These are phyloP conservation scores for Naja naja DNA, from an alignment of 2,113 vertebrate species.

Conservation along the genomic window DNA sequence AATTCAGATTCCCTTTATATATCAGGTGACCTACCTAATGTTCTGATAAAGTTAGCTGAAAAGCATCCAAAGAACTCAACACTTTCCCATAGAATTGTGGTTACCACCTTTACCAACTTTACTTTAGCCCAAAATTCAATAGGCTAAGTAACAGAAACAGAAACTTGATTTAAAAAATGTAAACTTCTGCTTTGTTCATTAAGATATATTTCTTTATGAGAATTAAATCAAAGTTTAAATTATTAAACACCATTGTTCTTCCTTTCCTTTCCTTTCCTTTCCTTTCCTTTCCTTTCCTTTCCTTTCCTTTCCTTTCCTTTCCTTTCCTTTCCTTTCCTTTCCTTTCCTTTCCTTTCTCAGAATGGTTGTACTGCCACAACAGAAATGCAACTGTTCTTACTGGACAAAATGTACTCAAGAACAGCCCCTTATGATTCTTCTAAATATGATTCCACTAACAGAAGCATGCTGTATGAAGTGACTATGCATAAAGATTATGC, in stretches of 20 bases:
- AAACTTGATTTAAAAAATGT: background rate
- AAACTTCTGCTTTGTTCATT: background rate
- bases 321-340: too few relatives aligned
- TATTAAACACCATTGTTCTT: background rate
- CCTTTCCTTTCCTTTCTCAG: background rate
- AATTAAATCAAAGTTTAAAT: background rate
- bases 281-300: too few relatives aligned
- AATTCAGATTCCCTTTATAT: background rate
- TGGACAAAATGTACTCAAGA: background rate
- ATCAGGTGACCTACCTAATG: background rate
- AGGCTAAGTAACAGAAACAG: background rate
- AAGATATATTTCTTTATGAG: background rate
- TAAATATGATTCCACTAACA: background rate
- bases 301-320: too few relatives aligned
- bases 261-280: too few relatives aligned
- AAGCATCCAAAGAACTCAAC: background rate
- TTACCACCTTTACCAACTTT: background rate
- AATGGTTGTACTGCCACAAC: background rate
- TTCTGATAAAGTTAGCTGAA: background rate
- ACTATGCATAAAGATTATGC: background rate
- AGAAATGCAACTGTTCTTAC: background rate
- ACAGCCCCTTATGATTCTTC: background rate
- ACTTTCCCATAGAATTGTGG: background rate
- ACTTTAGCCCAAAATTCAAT: background rate
- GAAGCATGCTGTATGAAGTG: background rate